Conservation (phyloP, 2,113 vertebrate species). For the Oryzias woworae region DNA sequence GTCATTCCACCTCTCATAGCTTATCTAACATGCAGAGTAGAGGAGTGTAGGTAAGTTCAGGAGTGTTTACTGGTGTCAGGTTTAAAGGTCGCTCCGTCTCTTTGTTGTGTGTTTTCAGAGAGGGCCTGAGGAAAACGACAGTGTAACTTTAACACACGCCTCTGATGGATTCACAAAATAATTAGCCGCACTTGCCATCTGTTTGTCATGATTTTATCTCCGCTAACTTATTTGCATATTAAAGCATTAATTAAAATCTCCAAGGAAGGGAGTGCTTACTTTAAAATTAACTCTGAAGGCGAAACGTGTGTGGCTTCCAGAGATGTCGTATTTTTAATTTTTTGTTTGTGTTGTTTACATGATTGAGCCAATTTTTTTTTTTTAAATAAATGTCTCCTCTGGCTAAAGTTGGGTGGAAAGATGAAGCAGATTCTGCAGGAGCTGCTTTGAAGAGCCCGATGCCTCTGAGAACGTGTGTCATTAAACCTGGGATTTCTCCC, state of each 20-base stretch:
- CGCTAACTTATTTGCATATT: constrained; percentile 82
- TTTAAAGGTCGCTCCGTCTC: neutral
- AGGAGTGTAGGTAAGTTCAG: constrained; percentile 1
- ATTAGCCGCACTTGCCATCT: constrained; percentile 82
- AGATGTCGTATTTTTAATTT: constrained; percentile 68
- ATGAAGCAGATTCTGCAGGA: constrained; percentile 54
- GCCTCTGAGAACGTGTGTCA: constrained; percentile 55
- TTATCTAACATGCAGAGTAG: no score
- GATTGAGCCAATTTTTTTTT: constrained; percentile 59
- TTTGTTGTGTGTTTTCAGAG: constrained; percentile 47
- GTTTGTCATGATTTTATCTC: constrained; percentile 84
- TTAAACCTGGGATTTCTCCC: constrained; percentile 50
- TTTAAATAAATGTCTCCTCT: constrained; percentile 52
- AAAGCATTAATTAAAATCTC: constrained; percentile 82
- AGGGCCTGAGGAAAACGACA: constrained; percentile 69
- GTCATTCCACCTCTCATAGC: no score
- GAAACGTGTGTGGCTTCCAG: constrained; percentile 57
- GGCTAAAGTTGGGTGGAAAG: constrained; percentile 57
- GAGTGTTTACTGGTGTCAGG: constrained; percentile 16
- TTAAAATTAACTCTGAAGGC: constrained; percentile 77
- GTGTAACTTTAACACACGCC: constrained; percentile 75
- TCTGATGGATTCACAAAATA: constrained; percentile 79
- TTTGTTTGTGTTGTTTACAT: constrained; percentile 64
- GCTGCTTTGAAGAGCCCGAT: constrained; percentile 42
- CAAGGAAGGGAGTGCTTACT: constrained; percentile 72